phyloP scores from a whole-genome alignment of 2,113 vertebrate genomes.

The Pogona vitticeps region DNA sequence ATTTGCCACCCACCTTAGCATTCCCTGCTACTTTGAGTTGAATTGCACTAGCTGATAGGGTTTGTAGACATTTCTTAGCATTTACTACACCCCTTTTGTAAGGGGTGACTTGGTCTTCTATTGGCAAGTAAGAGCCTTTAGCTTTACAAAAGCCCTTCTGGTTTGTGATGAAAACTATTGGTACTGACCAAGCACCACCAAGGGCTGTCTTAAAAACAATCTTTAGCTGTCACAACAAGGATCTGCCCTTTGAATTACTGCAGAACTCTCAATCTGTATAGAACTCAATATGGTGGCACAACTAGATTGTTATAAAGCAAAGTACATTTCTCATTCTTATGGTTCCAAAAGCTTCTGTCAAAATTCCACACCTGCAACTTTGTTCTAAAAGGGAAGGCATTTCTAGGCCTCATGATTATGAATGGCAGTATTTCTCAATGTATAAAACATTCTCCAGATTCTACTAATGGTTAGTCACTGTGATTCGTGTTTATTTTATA shows the following conservation, averaged over 20 bases:
- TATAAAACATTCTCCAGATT: not conserved
- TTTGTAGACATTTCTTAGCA: no score
- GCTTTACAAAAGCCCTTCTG: slow-evolving; percentile 72
- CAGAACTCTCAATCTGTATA: not conserved
- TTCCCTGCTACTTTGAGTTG: no score
- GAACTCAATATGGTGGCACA: not conserved
- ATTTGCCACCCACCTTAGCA: no score
- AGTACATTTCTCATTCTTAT: not conserved
- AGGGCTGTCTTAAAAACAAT: no score
- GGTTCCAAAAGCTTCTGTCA: not conserved
- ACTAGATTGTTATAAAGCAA: no score
- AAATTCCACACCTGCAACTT: not conserved
- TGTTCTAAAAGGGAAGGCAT: not conserved
- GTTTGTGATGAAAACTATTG: no score
- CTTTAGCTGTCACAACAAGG: no score
- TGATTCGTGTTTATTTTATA: not conserved
- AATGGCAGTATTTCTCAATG: not conserved
- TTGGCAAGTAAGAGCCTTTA: no score
- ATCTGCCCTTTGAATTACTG: not conserved
- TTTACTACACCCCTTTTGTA: no score
- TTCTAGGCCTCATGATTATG: not conserved
- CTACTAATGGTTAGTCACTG: not conserved
- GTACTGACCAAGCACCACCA: no score
- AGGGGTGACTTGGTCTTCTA: no score
- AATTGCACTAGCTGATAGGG: no score